A percentile compares a stretch with the other conserved stretches of the same genome.
Evolutionary conservation across 2,797 vertebrate genomes (phyloP).

Genomic region (Lepidocolaptes lacrymiger): DNA sequence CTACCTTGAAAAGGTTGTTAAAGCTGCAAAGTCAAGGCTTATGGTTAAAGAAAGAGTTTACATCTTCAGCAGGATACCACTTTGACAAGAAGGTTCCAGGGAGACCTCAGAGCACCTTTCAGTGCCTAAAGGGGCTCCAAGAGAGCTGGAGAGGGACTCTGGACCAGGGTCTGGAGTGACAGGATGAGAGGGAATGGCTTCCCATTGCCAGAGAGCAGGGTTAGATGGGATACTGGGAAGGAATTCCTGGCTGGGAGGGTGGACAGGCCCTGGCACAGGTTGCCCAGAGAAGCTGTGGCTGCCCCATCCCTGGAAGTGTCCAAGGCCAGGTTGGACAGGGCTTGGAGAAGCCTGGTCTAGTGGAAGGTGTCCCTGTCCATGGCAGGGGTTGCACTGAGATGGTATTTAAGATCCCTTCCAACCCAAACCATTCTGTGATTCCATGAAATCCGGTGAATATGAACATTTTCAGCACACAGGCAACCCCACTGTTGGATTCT

Average conservation of each 20-base stretch:
- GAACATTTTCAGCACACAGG: background rate
- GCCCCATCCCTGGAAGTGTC: background rate
- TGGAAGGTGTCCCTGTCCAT: background rate
- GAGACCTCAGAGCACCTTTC: background rate
- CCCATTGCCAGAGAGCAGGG: background rate
- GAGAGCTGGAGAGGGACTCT: background rate
- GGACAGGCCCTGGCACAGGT: fast-evolving
- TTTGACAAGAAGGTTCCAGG: background rate
- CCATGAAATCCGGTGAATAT: background rate
- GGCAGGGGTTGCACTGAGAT: background rate
- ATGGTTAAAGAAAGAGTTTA: background rate
- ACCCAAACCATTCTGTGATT: background rate
- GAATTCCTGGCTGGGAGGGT: fast-evolving
- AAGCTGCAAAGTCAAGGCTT: background rate
- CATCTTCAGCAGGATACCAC: background rate
- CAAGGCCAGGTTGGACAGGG: fast-evolving
- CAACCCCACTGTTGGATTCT: background rate
- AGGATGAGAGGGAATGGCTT: background rate
- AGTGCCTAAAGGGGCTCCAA: background rate
- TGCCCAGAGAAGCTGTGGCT: background rate
- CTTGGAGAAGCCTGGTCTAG: fast-evolving
- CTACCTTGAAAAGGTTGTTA: background rate
- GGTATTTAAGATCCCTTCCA: background rate
- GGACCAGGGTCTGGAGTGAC: background rate
- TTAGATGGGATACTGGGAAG: background rate